Percentiles rank a stretch among this genome's conserved stretches.
These are phyloP conservation scores for Drosophila demipolita DNA, from an alignment of 2,888 invertebrate species.

Conservation along the genomic window DNA sequence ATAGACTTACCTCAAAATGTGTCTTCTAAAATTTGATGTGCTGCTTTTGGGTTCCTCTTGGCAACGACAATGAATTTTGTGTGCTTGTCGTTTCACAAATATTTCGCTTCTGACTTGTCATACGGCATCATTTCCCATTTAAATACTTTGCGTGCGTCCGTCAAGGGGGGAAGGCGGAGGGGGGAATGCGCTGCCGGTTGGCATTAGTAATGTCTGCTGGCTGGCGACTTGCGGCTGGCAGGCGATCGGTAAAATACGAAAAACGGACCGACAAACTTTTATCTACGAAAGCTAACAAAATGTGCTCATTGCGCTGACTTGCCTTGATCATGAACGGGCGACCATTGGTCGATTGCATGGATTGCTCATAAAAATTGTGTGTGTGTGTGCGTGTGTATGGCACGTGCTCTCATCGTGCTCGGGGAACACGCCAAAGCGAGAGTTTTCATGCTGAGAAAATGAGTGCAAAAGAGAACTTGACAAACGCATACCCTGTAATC, in stretches of 20 bases:
- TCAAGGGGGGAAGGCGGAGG: background rate
- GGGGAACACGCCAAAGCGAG: constrained; percentile 66
- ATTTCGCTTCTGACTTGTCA: constrained; percentile 75
- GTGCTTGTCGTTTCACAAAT: constrained; percentile 61
- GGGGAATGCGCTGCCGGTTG: constrained; percentile 19
- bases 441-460: constrained; percentile 38
- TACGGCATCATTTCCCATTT: constrained; percentile 67
- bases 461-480: constrained; percentile 14
- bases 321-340: constrained; percentile 42
- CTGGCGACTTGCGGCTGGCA: constrained; percentile 1
- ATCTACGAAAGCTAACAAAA: constrained; percentile 38
- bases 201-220: constrained; percentile 53
- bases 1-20: constrained; percentile 22
- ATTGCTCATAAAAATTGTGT: constrained; percentile 30
- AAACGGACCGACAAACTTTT: constrained; percentile 21
- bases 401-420: constrained; percentile 68
- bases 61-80: constrained; percentile 37
- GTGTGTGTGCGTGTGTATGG: constrained; percentile 24
- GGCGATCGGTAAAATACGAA: constrained; percentile 14
- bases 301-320: constrained; percentile 5
- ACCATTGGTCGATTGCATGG: constrained; percentile 12
- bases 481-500: background rate
- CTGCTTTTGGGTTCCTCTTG: constrained; percentile 28
- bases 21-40: background rate
- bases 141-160: constrained; percentile 59